These are phyloP conservation scores for Rotaria sp. DNA, from an alignment of 2,888 invertebrate species.

Conservation along the genomic window DNA sequence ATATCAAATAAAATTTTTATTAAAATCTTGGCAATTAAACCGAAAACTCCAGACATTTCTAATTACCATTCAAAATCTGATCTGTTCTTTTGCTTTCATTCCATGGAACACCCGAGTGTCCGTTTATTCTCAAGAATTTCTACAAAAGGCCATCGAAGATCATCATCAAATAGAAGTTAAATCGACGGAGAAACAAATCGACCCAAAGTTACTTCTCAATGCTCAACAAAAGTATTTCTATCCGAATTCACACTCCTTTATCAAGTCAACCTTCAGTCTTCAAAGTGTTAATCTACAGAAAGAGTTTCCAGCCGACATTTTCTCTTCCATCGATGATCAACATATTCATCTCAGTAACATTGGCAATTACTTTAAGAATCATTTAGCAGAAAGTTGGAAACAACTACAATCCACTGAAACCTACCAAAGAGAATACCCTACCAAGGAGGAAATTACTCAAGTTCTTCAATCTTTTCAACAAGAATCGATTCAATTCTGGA, in stretches of 20 bases:
- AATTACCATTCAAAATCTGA: neutral
- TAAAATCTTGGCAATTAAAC: constrained; percentile 6
- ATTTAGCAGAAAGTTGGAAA: neutral
- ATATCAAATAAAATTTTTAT: neutral
- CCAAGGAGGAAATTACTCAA: neutral
- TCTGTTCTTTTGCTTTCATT: neutral
- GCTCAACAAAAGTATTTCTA: neutral
- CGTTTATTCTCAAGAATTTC: neutral
- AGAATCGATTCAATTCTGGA: neutral
- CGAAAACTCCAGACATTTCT: neutral
- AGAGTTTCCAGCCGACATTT: neutral
- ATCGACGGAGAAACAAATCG: neutral
- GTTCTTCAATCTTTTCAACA: neutral
- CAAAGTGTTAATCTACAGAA: neutral
- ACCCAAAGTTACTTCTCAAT: neutral
- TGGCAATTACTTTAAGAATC: neutral
- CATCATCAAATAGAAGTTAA: neutral
- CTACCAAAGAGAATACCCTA: neutral
- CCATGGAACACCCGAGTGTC: neutral
- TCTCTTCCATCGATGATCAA: neutral
- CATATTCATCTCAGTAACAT: neutral
- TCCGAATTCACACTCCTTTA: neutral
- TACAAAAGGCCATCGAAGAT: neutral
- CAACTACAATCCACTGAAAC: neutral
- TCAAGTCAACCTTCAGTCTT: neutral